A percentile compares a stretch with the other conserved stretches of the same genome.
Conservation (phyloP, 2,113 vertebrate species). For the human region DNA sequence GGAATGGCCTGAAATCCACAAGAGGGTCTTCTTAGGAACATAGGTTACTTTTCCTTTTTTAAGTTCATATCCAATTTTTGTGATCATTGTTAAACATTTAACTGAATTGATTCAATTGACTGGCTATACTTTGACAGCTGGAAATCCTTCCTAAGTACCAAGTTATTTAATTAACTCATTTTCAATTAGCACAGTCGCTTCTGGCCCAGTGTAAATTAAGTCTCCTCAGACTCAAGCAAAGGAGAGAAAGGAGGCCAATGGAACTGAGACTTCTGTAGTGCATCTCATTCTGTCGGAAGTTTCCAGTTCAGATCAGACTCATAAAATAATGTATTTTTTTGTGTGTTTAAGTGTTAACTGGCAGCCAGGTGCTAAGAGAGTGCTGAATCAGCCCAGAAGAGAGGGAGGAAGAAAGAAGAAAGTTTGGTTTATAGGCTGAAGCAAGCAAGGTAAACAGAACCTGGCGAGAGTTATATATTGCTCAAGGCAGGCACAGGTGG, state of each 20-base stretch:
- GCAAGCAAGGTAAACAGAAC: conserved; percentile 72
- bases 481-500: conserved; percentile 97
- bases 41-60: background rate
- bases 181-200: conserved; percentile 65
- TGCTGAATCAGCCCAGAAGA: conserved; percentile 65
- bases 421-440: conserved; percentile 81
- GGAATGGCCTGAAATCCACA: background rate
- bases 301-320: conserved; percentile 60
- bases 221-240: conserved; percentile 54
- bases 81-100: conserved; percentile 54
- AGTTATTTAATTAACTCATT: conserved; percentile 74
- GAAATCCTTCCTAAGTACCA: conserved; percentile 43
- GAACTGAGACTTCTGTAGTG: conserved; percentile 17
- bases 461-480: conserved; percentile 85
- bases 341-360: conserved; percentile 59
- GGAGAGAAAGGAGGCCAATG: conserved; percentile 49
- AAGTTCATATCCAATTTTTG: conserved; percentile 28
- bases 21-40: background rate
- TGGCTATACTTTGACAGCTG: conserved; percentile 55
- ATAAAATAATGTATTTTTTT: conserved; percentile 57
- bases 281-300: conserved; percentile 51
- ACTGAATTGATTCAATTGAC: conserved; percentile 60
- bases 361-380: conserved; percentile 59
- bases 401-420: conserved; percentile 18
- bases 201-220: conserved; percentile 63